phyloP scores from a whole-genome alignment of 1,140 invertebrate genomes.

The Rhyzopertha dominica region DNA sequence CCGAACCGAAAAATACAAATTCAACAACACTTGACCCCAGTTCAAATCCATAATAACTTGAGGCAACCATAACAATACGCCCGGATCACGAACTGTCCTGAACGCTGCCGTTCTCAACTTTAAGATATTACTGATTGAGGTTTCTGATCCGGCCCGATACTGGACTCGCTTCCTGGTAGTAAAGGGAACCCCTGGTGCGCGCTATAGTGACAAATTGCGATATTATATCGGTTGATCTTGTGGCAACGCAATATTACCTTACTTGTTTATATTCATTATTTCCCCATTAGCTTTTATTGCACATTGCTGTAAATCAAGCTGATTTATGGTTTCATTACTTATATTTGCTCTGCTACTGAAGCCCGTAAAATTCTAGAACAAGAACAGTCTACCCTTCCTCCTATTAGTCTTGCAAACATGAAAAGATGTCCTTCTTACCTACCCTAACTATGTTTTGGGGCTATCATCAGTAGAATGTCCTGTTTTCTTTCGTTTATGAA shows the following conservation, averaged over 20 bases:
- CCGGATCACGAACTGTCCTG: constrained; percentile 29
- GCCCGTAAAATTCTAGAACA: too few relatives aligned
- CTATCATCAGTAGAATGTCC: too few relatives aligned
- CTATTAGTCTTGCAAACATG: too few relatives aligned
- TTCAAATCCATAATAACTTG: constrained; percentile 33
- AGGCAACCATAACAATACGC: constrained; percentile 32
- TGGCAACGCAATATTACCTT: constrained; percentile 5
- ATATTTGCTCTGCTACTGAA: too few relatives aligned
- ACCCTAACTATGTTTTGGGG: too few relatives aligned
- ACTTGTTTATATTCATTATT: constrained; percentile 8
- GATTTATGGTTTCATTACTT: background rate
- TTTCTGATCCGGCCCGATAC: constrained; percentile 13
- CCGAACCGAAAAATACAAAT: too few relatives aligned
- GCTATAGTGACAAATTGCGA: too few relatives aligned
- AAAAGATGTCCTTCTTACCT: too few relatives aligned
- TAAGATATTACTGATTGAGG: constrained; percentile 30
- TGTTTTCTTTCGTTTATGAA: too few relatives aligned
- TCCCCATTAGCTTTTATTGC: constrained; percentile 5
- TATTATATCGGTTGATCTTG: too few relatives aligned
- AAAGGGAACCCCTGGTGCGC: too few relatives aligned
- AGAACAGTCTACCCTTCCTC: too few relatives aligned
- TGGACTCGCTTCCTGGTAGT: constrained; percentile 5
- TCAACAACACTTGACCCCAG: constrained; percentile 30
- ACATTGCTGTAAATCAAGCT: background rate
- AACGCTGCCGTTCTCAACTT: constrained; percentile 25